Percentiles rank a stretch among this genome's conserved stretches.
These are phyloP conservation scores for Pipistrellus pipistrellus DNA, from an alignment of 2,797 vertebrate genomes.

Conservation along the genomic window DNA sequence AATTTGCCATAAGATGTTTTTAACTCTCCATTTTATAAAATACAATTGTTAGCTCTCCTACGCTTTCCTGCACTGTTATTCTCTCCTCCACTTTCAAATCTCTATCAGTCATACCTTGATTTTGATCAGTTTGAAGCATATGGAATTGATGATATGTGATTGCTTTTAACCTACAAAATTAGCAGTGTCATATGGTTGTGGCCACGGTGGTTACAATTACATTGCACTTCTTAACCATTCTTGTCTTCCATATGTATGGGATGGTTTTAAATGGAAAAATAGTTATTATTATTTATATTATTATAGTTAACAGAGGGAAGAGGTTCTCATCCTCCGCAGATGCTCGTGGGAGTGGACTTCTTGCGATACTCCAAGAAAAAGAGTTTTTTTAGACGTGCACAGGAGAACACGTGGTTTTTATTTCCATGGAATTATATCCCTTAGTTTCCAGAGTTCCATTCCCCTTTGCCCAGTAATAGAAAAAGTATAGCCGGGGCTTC, in stretches of 20 bases:
- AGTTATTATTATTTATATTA: not conserved
- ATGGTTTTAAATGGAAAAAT: not conserved
- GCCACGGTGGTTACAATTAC: not conserved
- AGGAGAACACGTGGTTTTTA: not conserved
- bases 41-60: fast-evolving
- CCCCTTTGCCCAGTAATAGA: not conserved
- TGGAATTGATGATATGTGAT: not conserved
- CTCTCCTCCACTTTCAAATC: not conserved
- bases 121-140: not conserved
- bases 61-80: not conserved
- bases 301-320: not conserved
- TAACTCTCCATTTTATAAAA: too few relatives aligned
- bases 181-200: not conserved
- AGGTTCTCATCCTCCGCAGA: not conserved
- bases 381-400: not conserved
- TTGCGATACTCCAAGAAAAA: not conserved
- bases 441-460: not conserved
- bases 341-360: not conserved
- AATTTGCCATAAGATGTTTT: fast-evolving
- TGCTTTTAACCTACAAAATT: not conserved
- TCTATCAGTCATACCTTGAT: not conserved
- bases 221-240: not conserved
- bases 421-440: not conserved
- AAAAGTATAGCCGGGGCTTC: not conserved
- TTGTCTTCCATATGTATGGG: not conserved